These are phyloP conservation scores for Mellilla xanthometata DNA, from an alignment of 2,888 invertebrate genomes.

Conservation along the genomic window DNA sequence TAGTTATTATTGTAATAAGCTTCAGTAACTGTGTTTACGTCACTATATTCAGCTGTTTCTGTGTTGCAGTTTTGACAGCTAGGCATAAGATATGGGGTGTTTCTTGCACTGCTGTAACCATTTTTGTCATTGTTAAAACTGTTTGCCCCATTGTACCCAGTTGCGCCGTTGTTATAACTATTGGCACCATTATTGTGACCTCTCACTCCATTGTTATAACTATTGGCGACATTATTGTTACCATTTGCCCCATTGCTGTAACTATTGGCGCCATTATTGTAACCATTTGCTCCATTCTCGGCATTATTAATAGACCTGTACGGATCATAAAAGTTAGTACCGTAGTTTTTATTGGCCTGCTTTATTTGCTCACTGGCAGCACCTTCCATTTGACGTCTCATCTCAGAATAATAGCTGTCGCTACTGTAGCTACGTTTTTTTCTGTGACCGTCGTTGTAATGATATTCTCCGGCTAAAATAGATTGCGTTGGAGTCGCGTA, in stretches of 20 bases:
- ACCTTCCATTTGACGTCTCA: not conserved
- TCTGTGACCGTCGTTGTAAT: too few species aligned
- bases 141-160: too few species aligned
- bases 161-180: too few species aligned
- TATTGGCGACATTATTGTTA: too few species aligned
- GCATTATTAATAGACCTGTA: too few species aligned
- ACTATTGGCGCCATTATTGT: not conserved
- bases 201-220: too few species aligned
- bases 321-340: constrained; percentile 2
- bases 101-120: too few species aligned
- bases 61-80: not conserved
- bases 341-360: not conserved
- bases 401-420: not conserved
- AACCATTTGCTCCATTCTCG: not conserved
- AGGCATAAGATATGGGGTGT: too few species aligned
- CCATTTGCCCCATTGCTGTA: not conserved
- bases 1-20: constrained; percentile 4
- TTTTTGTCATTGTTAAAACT: too few species aligned
- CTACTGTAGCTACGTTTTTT: constrained; percentile 3
- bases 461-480: not conserved
- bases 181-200: too few species aligned
- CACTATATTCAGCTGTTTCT: not conserved
- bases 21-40: not conserved
- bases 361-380: not conserved
- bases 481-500: not conserved